Conservation (phyloP, 2,888 invertebrate species). For the Ophion ventricosus region DNA sequence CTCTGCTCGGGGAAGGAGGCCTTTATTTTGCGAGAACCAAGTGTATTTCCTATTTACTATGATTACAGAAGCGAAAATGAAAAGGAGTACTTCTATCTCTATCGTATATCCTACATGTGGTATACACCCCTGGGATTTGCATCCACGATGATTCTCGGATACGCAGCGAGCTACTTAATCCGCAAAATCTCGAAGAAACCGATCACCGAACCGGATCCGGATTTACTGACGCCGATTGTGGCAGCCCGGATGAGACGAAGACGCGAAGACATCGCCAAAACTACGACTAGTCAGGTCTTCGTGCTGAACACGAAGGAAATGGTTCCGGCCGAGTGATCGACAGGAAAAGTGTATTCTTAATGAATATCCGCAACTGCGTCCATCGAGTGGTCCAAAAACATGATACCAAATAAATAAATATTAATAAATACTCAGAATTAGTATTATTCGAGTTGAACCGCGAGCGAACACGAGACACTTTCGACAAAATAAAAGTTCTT, state of each 20-base stretch:
- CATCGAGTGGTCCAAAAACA: neutral
- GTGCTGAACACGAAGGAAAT: constrained; percentile 70
- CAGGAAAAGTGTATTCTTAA: neutral
- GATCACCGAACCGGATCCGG: constrained; percentile 84
- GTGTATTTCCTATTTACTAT: neutral
- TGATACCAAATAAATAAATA: constrained; percentile 12
- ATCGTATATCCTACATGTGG: constrained; percentile 90
- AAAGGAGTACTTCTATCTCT: constrained; percentile 86
- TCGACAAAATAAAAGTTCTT: constrained; percentile 1
- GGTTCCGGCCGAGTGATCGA: constrained; percentile 11
- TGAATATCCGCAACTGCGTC: neutral
- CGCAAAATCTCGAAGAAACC: constrained; percentile 78
- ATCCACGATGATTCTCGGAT: constrained; percentile 84
- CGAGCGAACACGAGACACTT: constrained; percentile 4
- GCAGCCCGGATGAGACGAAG: constrained; percentile 83
- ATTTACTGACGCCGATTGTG: constrained; percentile 86
- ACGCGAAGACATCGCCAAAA: constrained; percentile 69
- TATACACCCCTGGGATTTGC: constrained; percentile 86
- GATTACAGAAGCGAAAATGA: constrained; percentile 57
- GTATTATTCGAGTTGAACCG: neutral
- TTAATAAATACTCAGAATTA: constrained; percentile 6
- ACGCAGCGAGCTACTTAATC: constrained; percentile 83
- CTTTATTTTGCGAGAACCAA: too few relatives aligned
- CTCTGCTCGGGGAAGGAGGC: too few relatives aligned
- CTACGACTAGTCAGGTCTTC: constrained; percentile 75